phyloP scores from a whole-genome alignment of 2,888 invertebrate genomes.

The Lasioglossum villosulum region DNA sequence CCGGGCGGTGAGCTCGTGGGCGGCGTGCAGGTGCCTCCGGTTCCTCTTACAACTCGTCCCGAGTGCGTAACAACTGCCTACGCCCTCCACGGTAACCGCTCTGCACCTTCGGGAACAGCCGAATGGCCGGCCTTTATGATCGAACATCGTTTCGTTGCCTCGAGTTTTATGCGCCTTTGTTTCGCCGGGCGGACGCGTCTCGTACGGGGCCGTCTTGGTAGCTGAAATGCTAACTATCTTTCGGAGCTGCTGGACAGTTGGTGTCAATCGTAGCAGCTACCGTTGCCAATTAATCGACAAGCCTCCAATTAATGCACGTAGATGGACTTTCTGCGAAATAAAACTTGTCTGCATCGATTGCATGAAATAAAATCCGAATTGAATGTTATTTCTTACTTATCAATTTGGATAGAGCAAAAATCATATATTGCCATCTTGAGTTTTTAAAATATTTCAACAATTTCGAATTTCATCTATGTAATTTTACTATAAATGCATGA shows the following conservation, averaged over 20 bases:
- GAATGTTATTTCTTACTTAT: too few relatives aligned
- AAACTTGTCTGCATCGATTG: too few relatives aligned
- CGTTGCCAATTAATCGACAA: not conserved
- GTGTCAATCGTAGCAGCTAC: not conserved
- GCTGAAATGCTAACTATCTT: not conserved
- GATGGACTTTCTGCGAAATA: too few relatives aligned
- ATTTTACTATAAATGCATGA: too few relatives aligned
- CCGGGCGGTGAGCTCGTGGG: slow-evolving; percentile 59
- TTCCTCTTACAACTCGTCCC: slow-evolving; percentile 42
- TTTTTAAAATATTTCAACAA: too few relatives aligned
- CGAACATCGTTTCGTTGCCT: slow-evolving; percentile 30
- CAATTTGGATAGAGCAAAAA: too few relatives aligned
- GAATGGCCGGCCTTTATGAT: slow-evolving; percentile 55
- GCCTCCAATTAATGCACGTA: too few relatives aligned
- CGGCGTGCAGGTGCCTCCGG: slow-evolving; percentile 71
- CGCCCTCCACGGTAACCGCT: slow-evolving; percentile 48
- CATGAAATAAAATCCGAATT: too few relatives aligned
- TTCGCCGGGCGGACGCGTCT: not conserved
- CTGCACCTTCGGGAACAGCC: slow-evolving; percentile 58
- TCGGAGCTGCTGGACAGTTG: not conserved
- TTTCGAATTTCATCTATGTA: too few relatives aligned
- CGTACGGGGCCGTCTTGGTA: not conserved
- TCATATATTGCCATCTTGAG: too few relatives aligned
- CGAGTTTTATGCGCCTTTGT: slow-evolving; percentile 52
- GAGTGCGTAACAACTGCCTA: slow-evolving; percentile 62